Base-by-base conservation (phyloP, 2,888 invertebrate genomes). In the Drosophila lacicola region DNA sequence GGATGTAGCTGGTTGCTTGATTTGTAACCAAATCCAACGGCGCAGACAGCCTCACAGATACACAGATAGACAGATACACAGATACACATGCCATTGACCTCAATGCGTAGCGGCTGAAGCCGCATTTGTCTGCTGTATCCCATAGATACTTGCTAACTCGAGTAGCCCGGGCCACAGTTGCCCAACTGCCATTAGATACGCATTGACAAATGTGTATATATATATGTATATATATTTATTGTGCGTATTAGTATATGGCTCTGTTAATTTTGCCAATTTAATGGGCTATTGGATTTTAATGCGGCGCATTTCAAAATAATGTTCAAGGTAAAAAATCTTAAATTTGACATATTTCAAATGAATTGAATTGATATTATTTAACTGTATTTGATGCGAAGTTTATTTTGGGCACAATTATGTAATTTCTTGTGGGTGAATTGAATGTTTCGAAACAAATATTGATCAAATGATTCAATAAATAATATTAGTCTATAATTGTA, bases 31-130 rank as follows among this genome's bases (percentile, higher is more conserved):
- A 74, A 75, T 65, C 74, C 65, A 53, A 64, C 29, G 29, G 55
- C 64, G 44, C 55, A 64, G 60, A 67, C 68, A 68, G 39, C 53
- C 56, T 68, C 64, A 58, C 61, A 29, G 25, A 25, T 25, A 25
- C 25, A 8, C 29, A 29, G 29, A 29, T 29, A 29, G 2, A 29
- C 29, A 49, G 50, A 29, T 29, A 29, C 8, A 29, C 29, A 49
- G 50, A 72, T 63, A 72, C 75, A 62, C 68, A 79, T 88, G 83
- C 86, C 85, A 84, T 85, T 84, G 83, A 84, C 83, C 83, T 82
- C 82, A 77, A 80, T 88, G 88, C 73, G 80, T 80, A 73, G 82
- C 72, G 17, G 17, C 17, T 17, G 63, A 61, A 70, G 55, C 66
- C 62, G 58, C 74, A 51, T 57, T 62, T 61, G 47, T 56, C 44